Base-by-base conservation (phyloP, 2,888 invertebrate genomes). In the Standfussiana lucernea region DNA sequence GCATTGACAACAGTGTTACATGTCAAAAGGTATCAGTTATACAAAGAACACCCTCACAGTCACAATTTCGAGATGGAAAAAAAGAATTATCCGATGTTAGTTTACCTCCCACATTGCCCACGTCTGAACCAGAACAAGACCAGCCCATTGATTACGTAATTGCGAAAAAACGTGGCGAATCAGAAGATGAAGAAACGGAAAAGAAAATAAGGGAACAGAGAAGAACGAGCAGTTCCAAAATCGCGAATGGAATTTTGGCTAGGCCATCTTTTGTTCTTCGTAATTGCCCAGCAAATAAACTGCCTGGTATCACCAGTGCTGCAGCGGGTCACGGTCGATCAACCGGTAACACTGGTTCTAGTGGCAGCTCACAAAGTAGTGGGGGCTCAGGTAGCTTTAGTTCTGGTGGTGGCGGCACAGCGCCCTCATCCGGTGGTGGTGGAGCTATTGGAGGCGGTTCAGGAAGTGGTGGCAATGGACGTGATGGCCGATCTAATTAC, bases 91-190 rank as follows among this genome's bases (percentile, higher is more conserved):
- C 94, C 59, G 97, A 97, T 75, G 95, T 97, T 28, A 95, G 95
- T 75, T 93, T 97, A 86, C 97, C 97, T 67, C 89, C 96, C 66
- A 95, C 97, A 59, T 89, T 97, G 80, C 96, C 97, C 11, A 87
- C 96, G 64, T 84, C 96, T 79, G 98, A 98, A 89, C 98, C 98
- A 0, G 98, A 98, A 92, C 98, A 98, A 94, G 98, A 99, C 81
- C 98, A 98, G 89, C 99, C 99, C 0, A 99, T 99, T 81, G 98
- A 99, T 92, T 99, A 99, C 93, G 98, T 98, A 91, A 98, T 99
- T 86, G 98, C 98, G 40, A 98, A 98, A 93, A 97, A 98, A 90
- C 97, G 97, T 80, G 98, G 98, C 13, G 97, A 97, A 91, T 95
- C 96, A 18, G 97, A 97, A 92, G 97, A 97, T 87, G 98, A 98